Percentiles rank a stretch among this genome's conserved stretches.
These are phyloP conservation scores for Dasysyrphus tricinctus DNA, from an alignment of 2,888 invertebrate species.

Conservation along the genomic window DNA sequence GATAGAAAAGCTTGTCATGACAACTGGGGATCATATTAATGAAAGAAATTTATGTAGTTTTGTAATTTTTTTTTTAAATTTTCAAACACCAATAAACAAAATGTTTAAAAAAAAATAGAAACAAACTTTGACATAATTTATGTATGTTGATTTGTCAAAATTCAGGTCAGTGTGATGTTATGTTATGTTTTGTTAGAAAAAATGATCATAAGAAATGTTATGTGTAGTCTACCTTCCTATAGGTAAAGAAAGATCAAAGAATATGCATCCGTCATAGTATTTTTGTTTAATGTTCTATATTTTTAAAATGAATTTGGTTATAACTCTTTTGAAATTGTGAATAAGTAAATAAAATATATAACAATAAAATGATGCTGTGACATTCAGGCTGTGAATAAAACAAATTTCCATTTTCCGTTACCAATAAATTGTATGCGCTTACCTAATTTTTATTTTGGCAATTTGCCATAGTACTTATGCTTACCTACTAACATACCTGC, in stretches of 20 bases:
- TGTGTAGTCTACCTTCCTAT: not conserved
- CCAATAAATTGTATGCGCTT: constrained; percentile 8
- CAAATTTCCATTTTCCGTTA: not conserved
- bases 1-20: constrained; percentile 37
- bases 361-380: not conserved
- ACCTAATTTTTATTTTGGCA: constrained; percentile 18
- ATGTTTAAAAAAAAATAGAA: not conserved
- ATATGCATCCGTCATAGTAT: constrained; percentile 5
- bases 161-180: constrained; percentile 32
- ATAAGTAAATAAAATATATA: not conserved
- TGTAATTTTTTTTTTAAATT: constrained; percentile 12
- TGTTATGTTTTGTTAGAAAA: not conserved
- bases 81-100: not conserved
- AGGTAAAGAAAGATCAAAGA: constrained; percentile 4
- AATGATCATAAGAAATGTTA: constrained; percentile 19
- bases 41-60: constrained; percentile 50
- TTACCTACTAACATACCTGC: no score
- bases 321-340: constrained; percentile 31
- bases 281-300: not conserved
- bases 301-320: not conserved
- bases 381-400: constrained; percentile 29
- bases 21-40: constrained; percentile 33
- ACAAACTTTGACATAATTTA: constrained; percentile 44
- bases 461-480: constrained; percentile 6
- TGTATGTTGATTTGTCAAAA: constrained; percentile 27